Base-by-base conservation (phyloP, 2,888 invertebrate genomes). In the Drosophila maculinotata region DNA sequence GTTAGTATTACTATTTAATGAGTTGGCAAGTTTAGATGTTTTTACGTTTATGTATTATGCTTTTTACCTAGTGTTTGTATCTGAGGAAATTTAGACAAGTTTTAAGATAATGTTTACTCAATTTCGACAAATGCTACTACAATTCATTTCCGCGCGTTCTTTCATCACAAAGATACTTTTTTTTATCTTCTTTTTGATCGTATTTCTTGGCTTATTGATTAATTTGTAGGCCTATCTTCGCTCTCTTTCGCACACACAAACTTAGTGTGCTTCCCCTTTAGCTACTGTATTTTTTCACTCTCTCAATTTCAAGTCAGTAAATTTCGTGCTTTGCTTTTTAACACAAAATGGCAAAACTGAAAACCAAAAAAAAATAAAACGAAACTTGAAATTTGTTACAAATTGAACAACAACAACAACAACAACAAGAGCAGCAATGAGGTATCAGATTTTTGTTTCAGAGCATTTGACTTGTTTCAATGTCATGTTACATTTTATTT, bases 401-500 rank as follows among this genome's bases (percentile, higher is more conserved):
- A 51, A 41, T 30, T 7, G 5, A 10, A 15, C 35, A 6, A 7
- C 10, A n/a, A n/a, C 31, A 41, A 57, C 7, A 15, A 51, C 20
- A 26, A 35, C 9, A 57, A 51, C 31, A 63, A 45, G 6, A 45
- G 45, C 9, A 54, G 23, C 14, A 39, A 42, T 28, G 25, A 26
- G 48, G 47, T 75, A 75, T 75, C 53, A 63, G 56, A 60, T 73
- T 53, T 57, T 66, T 56, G 35, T 54, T 42, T 54, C 51, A 62
- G 39, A 69, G 65, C 71, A 70, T 81, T 82, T 84, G 81, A 87
- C 76, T 81, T 75, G 69, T 81, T 83, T 83, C 82, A 83, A 83
- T 87, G 82, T 84, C 87, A 87, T 75, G 85, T 84, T 81, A 87
- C 82, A 87, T 68, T 75, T 74, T 72, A 47, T 76, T 56, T 49